A percentile compares a stretch with the other conserved stretches of the same genome.
Conservation (phyloP, 2,888 invertebrate species). For the Pediacus dermestoides region DNA sequence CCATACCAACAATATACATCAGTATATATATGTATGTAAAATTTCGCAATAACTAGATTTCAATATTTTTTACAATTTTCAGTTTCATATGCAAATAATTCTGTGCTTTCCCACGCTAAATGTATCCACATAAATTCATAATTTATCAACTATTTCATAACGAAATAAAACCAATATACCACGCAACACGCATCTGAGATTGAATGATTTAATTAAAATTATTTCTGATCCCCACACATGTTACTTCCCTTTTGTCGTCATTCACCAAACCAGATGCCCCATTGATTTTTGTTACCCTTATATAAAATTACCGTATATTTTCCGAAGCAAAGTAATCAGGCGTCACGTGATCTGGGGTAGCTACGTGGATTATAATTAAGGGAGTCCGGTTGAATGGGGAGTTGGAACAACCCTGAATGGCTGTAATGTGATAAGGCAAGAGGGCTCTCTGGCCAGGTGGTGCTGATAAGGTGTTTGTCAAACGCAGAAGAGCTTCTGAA, state of each 20-base stretch:
- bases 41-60: too few species aligned
- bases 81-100: too few species aligned
- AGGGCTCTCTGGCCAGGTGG: conserved; percentile 11
- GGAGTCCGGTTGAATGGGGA: conserved; percentile 4
- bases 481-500: too few species aligned
- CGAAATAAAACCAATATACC: conserved; percentile 19
- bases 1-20: too few species aligned
- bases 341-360: conserved; percentile 16
- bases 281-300: conserved; percentile 25
- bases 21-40: too few species aligned
- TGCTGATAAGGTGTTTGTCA: conserved; percentile 6
- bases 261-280: conserved; percentile 25
- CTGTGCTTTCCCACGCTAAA: too few species aligned
- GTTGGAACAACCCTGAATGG: conserved; percentile 17
- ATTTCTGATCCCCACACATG: conserved; percentile 21
- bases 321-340: conserved; percentile 18
- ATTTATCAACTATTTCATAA: too few species aligned
- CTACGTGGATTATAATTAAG: conserved; percentile 5
- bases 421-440: conserved; percentile 29
- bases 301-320: conserved; percentile 17
- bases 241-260: conserved; percentile 24
- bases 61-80: too few species aligned
- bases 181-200: conserved; percentile 17
- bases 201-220: conserved; percentile 21
- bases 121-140: too few species aligned